Evolutionary conservation across 2,888 invertebrate genomes (phyloP), one percentile per base, ranked within the genome.

Genomic region (Metellina segmentata): DNA sequence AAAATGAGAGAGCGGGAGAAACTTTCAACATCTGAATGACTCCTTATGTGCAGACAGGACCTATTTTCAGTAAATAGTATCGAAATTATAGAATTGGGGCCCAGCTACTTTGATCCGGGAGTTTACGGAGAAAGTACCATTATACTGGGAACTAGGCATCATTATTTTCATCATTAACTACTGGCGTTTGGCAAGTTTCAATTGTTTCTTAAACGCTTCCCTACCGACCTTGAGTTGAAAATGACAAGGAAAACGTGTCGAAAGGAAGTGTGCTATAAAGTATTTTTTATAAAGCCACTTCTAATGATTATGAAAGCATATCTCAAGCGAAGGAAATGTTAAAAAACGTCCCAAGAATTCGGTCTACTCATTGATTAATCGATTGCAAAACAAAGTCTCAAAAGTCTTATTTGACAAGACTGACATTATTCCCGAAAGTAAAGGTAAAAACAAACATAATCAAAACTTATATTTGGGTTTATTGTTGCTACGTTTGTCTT

Each of bases 201-300:
- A 83, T 71, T 13, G 20, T 52, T 71, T 71, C 13, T 53, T 74
- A 72, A 52, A 83, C 72, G 6, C 52, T 72, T 61, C 52, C 72
- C 34, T 53, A 13, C 20, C 20, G 52, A 83, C 71, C 83, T 83
- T 83, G 83, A 48, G 11, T 49, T 53, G 72, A 53, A 16, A 74
- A 83, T 51, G 52, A 83, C 72, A 74, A 83, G 74, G 83, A 83
- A 83, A 83, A 72, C 19, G 16, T 16, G 61, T 20, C 72, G 83
- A 53, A 83, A 83, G 52, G 74, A 83, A 83, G 61, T 16, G 61
- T 16, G 61, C 13, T 61, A 61, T 16, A 61, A 61, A 16, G 9
- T 61, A 61, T 16, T 61, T 61, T 61, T 61, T 16, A 34, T 34
- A 61, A 61, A 9, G 61, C 13, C 6, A 61, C 61, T 61, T 61